These are phyloP conservation scores for Anoplopoma fimbria DNA, from an alignment of 2,113 vertebrate species.

Conservation along the genomic window DNA sequence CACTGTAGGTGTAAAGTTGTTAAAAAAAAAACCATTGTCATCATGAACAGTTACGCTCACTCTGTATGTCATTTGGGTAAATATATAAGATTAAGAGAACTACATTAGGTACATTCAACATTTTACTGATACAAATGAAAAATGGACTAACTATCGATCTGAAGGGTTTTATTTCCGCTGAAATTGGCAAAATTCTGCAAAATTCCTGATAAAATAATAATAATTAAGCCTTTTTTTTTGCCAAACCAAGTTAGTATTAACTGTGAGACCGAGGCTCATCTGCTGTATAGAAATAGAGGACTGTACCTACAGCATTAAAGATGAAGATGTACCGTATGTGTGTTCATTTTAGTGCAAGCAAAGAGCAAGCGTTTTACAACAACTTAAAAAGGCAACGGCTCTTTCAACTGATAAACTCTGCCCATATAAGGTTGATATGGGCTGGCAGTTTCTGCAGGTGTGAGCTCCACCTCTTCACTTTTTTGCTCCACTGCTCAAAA, in stretches of 20 bases:
- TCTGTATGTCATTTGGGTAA: not conserved
- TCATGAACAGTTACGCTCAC: not conserved
- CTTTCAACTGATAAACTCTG: constrained; percentile 1
- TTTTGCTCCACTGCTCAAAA: constrained; percentile 15
- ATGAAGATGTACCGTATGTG: not conserved
- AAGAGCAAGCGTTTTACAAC: not conserved
- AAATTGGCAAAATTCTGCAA: too few species aligned
- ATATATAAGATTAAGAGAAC: not conserved
- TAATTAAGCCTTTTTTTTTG: too few species aligned
- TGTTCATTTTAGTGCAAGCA: not conserved
- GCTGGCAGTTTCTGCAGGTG: constrained; percentile 35
- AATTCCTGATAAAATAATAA: not conserved
- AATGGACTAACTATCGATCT: not conserved
- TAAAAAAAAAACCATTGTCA: not conserved
- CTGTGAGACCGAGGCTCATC: not conserved
- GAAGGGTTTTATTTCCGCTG: not conserved
- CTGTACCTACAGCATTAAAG: not conserved
- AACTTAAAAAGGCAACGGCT: not conserved
- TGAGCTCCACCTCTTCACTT: not conserved
- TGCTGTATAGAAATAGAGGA: not conserved
- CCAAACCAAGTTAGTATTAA: not conserved
- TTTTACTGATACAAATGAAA: not conserved
- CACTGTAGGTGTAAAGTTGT: not conserved
- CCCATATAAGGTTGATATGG: constrained; percentile 26
- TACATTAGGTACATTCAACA: not conserved